Evolutionary conservation across 2,888 invertebrate genomes (phyloP).

Genomic region (Andrena bucephala): DNA sequence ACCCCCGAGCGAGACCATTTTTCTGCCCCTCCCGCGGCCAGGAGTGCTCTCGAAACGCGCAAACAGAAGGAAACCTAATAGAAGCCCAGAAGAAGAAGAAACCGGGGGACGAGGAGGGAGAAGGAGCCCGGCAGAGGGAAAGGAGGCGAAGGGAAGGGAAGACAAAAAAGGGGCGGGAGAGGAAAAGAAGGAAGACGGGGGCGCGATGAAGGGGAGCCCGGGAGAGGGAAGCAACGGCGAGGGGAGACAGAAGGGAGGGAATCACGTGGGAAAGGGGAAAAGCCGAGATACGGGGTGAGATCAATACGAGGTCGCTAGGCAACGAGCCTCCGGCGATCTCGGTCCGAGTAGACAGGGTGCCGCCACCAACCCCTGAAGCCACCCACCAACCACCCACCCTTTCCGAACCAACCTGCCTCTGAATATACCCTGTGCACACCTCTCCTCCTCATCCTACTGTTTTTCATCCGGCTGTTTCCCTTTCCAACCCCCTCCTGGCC

Average conservation of each 20-base stretch:
- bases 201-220: conserved; percentile 2
- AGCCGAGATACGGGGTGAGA: conserved; percentile 83
- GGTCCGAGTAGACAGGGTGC: conserved; percentile 88
- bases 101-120: not conserved
- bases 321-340: conserved; percentile 85
- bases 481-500: conserved; percentile 76
- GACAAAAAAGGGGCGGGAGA: not conserved
- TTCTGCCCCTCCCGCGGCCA: not conserved
- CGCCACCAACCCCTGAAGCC: conserved; percentile 86
- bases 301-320: conserved; percentile 85
- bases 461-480: conserved; percentile 72
- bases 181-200: conserved; percentile 31
- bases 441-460: conserved; percentile 69
- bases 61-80: conserved; percentile 54
- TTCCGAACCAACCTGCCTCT: conserved; percentile 55
- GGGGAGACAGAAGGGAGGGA: conserved; percentile 40
- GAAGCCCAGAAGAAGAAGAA: conserved; percentile 45
- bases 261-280: conserved; percentile 78
- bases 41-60: conserved; percentile 49
- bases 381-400: conserved; percentile 82
- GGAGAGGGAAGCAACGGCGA: not conserved
- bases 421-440: conserved; percentile 48
- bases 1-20: conserved; percentile 19
- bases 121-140: too few species aligned
- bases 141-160: conserved; percentile 8